These are phyloP conservation scores for Sturmia bella DNA, from an alignment of 2,888 invertebrate species.

Conservation along the genomic window DNA sequence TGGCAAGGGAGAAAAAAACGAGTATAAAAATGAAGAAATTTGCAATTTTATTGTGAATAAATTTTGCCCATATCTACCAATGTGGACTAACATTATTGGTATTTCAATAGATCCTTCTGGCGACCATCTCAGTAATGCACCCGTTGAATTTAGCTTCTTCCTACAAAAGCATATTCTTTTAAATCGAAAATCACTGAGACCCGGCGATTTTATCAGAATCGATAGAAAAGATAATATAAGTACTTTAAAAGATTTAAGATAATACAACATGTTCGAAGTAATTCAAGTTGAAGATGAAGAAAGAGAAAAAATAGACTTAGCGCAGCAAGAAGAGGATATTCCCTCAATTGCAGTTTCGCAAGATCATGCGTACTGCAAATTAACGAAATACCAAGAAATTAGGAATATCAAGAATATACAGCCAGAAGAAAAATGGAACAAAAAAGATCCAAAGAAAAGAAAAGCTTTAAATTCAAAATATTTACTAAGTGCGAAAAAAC, in stretches of 20 bases:
- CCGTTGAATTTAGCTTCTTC: conserved; percentile 10
- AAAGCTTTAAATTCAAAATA: conserved; percentile 23
- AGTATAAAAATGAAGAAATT: conserved; percentile 27
- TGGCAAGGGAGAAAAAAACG: not conserved
- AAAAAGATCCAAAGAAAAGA: conserved; percentile 7
- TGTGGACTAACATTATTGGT: conserved; percentile 42
- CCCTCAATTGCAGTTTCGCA: too few species aligned
- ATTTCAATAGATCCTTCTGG: conserved; percentile 9
- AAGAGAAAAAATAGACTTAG: too few species aligned
- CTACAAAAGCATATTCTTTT: conserved; percentile 15
- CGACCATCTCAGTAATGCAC: conserved; percentile 4
- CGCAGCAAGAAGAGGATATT: too few species aligned
- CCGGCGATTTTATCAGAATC: not conserved
- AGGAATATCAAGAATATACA: not conserved
- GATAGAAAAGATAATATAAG: conserved; percentile 20
- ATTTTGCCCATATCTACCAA: conserved; percentile 28
- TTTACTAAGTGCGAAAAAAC: conserved; percentile 14
- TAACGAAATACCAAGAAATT: not conserved
- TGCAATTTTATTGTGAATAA: conserved; percentile 18
- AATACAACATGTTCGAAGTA: too few species aligned
- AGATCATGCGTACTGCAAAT: conserved; percentile 7
- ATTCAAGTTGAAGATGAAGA: too few species aligned
- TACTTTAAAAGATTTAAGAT: conserved; percentile 14
- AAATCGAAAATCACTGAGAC: conserved; percentile 11
- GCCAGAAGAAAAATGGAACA: conserved; percentile 23